Base-by-base conservation (phyloP, 1,140 invertebrate species). In the Scaptomyza hsui region DNA sequence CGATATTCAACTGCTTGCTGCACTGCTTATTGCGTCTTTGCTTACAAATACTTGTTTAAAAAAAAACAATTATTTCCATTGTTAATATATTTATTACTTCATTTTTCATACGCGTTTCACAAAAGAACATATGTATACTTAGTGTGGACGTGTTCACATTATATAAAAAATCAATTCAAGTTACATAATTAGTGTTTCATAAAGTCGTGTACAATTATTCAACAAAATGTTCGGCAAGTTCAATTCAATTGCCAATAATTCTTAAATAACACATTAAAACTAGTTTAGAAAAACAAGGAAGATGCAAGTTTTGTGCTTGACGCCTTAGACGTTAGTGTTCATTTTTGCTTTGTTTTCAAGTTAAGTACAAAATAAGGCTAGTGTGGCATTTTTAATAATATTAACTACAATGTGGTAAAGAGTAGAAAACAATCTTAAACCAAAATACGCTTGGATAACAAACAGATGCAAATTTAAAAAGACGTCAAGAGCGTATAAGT, bases 321-420 rank as follows among this genome's bases (percentile, higher is more conserved):
- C 73, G 80, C 81, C 80, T 85, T 80, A 64, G 81, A 78, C 69
- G 72, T 56, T 65, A 53, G 63, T 85, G 52, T 62, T 70, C n/a
- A n/a, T n/a, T 68, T 24, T 45, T 48, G 68, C 32, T 53, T 57
- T 60, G 35, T 39, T 39, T 78, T 60, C 29, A 78, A 64, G 56
- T 85, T 86, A 86, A 86, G 82, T 86, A 86, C 81, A 74, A 86
- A 71, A 85, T 75, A 88, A 86, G 77, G 82, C 81, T 77, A 71
- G 61, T 74, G 67, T 78, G 64, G 63, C 60, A 57, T 72, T 59
- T 39, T 13, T 67, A 44, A 48, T 13, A 24, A 48, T 13, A 24
- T 49, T 21, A 16, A 21, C 16, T 52, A 32, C 29, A 19, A 37
- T 52, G 15, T 19, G 32, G 39, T 44, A 29, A 29, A 29, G 9